Evolutionary conservation across 2,113 vertebrate genomes (phyloP).

Genomic region (Vulpes lagopus): DNA sequence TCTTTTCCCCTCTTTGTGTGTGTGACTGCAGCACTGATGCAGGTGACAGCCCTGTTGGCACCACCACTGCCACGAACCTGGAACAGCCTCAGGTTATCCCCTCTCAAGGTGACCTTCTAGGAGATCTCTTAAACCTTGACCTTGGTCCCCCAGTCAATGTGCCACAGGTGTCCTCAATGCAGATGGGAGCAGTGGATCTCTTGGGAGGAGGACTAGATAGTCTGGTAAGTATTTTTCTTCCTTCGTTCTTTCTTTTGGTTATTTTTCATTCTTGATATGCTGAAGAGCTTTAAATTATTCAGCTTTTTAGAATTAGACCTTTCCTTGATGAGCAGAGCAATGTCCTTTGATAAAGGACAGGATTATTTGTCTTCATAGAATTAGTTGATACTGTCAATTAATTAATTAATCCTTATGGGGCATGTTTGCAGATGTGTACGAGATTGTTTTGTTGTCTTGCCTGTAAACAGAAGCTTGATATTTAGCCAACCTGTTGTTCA

Average conservation of each 20-base stretch:
- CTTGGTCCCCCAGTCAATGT: conserved; percentile 96
- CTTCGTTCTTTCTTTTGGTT: conserved; percentile 42
- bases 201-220: conserved; percentile 97
- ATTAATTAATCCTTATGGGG: background rate
- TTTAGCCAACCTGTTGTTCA: conserved; percentile 36
- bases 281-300: conserved; percentile 58
- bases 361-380: conserved; percentile 49
- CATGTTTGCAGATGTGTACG: background rate
- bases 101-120: conserved; percentile 96
- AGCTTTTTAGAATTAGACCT: conserved; percentile 64
- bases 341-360: conserved; percentile 67
- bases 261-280: conserved; percentile 71
- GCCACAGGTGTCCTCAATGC: conserved; percentile 95
- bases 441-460: conserved; percentile 52
- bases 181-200: conserved; percentile 99
- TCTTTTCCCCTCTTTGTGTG: background rate
- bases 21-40: conserved; percentile 91
- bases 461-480: conserved; percentile 56
- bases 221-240: conserved; percentile 90
- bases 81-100: conserved; percentile 97
- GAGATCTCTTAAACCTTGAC: conserved; percentile 94
- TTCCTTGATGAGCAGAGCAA: conserved; percentile 50
- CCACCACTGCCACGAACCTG: conserved; percentile 87
- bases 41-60: conserved; percentile 96
- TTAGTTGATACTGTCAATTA: conserved; percentile 3